Conservation (phyloP, 2,797 vertebrate species). For the Pogonophryne albipinna region DNA sequence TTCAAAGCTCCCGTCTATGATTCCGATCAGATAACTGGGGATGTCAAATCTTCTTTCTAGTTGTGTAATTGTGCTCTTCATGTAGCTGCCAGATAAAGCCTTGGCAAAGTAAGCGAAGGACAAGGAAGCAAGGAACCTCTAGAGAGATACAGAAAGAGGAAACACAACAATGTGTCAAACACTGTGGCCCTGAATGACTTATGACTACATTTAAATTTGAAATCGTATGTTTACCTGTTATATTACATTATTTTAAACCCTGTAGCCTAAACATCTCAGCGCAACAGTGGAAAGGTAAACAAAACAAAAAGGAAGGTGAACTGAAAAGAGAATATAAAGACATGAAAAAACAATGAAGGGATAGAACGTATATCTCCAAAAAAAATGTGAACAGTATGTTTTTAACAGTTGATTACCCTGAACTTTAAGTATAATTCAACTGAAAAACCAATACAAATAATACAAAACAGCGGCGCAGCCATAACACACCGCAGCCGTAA, state of each 20-base stretch:
- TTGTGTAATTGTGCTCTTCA: constrained; percentile 97
- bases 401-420: no score
- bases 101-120: constrained; percentile 96
- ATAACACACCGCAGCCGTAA: no score
- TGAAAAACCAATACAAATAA: no score
- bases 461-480: no score
- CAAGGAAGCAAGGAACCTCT: constrained; percentile 93
- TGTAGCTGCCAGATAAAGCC: constrained; percentile 91
- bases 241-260: neutral
- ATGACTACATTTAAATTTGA: constrained; percentile 3
- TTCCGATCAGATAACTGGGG: constrained; percentile 92
- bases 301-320: neutral
- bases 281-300: neutral
- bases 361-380: neutral
- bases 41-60: constrained; percentile 96
- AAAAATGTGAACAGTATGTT: no score
- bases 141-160: constrained; percentile 57
- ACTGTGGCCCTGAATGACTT: neutral
- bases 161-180: neutral
- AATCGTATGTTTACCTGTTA: constrained; percentile 4
- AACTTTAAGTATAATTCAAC: no score
- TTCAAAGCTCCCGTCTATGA: constrained; percentile 98
- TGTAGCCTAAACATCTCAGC: neutral
- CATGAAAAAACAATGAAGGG: neutral
- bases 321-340: neutral